Conservation (phyloP, 2,113 vertebrate species). For the Apistogramma diplotaenia region DNA sequence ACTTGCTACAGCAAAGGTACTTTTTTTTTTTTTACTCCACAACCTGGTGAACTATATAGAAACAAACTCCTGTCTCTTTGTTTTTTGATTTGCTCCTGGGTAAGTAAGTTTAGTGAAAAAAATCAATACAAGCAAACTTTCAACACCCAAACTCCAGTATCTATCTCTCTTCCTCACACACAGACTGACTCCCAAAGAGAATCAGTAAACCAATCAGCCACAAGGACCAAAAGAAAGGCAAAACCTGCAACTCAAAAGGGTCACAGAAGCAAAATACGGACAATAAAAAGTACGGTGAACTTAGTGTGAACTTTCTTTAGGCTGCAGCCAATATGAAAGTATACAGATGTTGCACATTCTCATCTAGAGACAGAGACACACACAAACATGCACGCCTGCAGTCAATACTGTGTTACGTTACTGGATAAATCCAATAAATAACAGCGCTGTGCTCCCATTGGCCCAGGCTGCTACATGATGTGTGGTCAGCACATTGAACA, state of each 20-base stretch:
- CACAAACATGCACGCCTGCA: neutral
- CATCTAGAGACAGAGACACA: neutral
- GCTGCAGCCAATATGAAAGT: neutral
- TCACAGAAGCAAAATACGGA: neutral
- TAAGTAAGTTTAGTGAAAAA: neutral
- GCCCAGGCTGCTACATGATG: neutral
- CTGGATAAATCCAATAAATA: slow-evolving; percentile 14
- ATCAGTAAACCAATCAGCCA: neutral
- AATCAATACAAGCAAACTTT: neutral
- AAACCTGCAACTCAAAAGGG: neutral
- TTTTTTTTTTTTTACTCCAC: neutral
- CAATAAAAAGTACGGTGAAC: slow-evolving; percentile 4
- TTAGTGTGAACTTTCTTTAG: neutral
- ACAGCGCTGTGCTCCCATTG: neutral
- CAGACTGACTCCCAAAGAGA: neutral
- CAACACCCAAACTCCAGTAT: neutral
- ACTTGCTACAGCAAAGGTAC: neutral
- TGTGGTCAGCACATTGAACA: slow-evolving; percentile 6
- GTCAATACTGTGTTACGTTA: neutral
- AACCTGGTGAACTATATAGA: neutral
- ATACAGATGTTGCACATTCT: neutral
- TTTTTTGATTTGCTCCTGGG: neutral
- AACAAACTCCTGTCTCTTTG: neutral
- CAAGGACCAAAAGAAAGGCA: neutral
- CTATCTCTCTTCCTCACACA: neutral